These are phyloP conservation scores for Pterobdella sp. DNA, from an alignment of 2,888 invertebrate genomes.

Conservation along the genomic window DNA sequence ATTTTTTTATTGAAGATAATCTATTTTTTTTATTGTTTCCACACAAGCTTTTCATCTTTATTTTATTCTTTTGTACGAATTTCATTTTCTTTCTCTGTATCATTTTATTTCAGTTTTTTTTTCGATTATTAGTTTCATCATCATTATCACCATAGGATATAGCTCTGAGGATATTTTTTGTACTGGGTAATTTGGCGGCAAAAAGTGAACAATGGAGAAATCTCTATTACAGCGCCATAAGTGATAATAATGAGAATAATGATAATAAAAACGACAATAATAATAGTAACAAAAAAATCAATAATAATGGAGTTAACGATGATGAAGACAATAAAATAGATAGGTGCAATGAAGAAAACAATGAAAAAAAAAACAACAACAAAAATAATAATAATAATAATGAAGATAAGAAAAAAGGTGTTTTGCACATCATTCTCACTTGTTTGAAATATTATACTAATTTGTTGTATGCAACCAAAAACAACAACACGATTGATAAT, in stretches of 20 bases:
- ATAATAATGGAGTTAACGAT: background rate
- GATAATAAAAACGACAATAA: background rate
- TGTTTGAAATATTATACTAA: too few relatives aligned
- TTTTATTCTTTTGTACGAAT: background rate
- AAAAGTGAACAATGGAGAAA: background rate
- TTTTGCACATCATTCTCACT: too few relatives aligned
- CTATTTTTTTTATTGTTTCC: background rate
- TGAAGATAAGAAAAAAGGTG: background rate
- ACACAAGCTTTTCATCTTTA: background rate
- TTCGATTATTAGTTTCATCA: background rate
- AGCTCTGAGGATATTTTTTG: constrained; percentile 3
- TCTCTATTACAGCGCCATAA: background rate
- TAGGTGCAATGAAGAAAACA: constrained; percentile 8
- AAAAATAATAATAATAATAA: constrained; percentile 11
- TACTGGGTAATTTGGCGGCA: background rate
- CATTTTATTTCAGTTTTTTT: background rate
- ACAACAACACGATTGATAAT: background rate
- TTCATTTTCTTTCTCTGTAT: background rate
- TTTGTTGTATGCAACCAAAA: too few relatives aligned
- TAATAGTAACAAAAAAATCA: background rate
- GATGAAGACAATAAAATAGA: constrained; percentile 1
- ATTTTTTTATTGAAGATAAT: background rate
- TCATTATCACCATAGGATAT: background rate
- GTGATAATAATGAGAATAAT: constrained; percentile 7
- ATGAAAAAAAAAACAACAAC: constrained; percentile 8